phyloP scores from a whole-genome alignment of 2,113 vertebrate species.

The Eudorcas thomsonii region DNA sequence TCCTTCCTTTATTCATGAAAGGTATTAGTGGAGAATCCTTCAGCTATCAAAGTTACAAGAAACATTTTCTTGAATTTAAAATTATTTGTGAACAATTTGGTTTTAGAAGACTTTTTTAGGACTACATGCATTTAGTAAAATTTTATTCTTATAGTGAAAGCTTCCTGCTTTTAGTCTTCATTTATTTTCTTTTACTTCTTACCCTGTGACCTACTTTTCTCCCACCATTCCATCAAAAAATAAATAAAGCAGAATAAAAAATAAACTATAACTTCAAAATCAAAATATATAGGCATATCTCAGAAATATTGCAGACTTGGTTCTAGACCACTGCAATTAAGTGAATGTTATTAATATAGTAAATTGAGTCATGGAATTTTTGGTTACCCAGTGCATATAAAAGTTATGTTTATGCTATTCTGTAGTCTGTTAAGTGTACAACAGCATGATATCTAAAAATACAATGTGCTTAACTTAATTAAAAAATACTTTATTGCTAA shows the following conservation, averaged over 20 bases:
- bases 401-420: neutral
- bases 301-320: neutral
- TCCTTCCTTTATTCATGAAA: neutral
- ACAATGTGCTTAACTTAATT: neutral
- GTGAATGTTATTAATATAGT: neutral
- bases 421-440: neutral
- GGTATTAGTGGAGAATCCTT: neutral
- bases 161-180: neutral
- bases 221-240: neutral
- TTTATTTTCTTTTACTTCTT: neutral
- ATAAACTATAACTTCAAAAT: neutral
- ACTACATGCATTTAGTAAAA: neutral
- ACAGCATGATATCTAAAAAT: neutral
- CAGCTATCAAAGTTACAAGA: neutral
- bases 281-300: neutral
- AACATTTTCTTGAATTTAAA: slow-evolving; percentile 13
- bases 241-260: neutral
- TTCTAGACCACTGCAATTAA: neutral
- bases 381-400: neutral
- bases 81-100: slow-evolving; percentile 6
- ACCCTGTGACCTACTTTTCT: neutral
- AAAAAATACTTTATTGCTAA: neutral
- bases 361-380: neutral
- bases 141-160: neutral
- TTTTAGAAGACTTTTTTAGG: slow-evolving; percentile 9